Evolutionary conservation across 2,888 invertebrate species (phyloP).

Genomic region (Drosophila acutilabella): DNA sequence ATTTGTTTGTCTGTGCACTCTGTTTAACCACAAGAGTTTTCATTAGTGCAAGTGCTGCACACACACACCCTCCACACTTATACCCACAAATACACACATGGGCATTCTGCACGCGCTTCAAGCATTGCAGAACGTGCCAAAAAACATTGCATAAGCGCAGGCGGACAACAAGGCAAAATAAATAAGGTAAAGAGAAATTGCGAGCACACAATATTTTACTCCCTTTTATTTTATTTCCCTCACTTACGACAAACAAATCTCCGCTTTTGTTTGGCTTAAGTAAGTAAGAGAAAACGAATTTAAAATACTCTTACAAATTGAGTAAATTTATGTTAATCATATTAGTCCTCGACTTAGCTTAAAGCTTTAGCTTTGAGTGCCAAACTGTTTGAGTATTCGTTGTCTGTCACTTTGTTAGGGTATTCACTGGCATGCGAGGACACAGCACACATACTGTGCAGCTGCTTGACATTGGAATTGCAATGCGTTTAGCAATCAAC

Average conservation of each 20-base stretch:
- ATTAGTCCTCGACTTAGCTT: neutral
- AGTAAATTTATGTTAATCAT: neutral
- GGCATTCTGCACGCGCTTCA: conserved; percentile 48
- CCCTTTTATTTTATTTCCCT: neutral
- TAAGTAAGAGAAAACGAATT: neutral
- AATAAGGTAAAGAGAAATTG: conserved; percentile 52
- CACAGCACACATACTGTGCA: conserved; percentile 16
- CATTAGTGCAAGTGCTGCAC: conserved; percentile 75
- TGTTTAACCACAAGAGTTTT: conserved; percentile 63
- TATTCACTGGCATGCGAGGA: conserved; percentile 13
- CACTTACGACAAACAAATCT: conserved; percentile 68
- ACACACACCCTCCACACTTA: conserved; percentile 8
- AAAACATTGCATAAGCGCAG: conserved; percentile 74
- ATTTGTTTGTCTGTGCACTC: neutral
- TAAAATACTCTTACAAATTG: conserved; percentile 20
- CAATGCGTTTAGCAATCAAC: conserved; percentile 74
- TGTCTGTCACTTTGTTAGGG: conserved; percentile 15
- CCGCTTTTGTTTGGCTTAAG: conserved; percentile 17
- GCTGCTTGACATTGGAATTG: conserved; percentile 55
- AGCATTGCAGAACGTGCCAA: conserved; percentile 72
- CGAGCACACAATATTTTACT: conserved; percentile 59
- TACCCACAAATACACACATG: conserved; percentile 18
- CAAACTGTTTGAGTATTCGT: neutral
- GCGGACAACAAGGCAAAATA: conserved; percentile 68
- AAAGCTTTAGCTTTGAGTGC: neutral